Evolutionary conservation across 2,888 invertebrate genomes (phyloP).

Genomic region (Ophion costatus): DNA sequence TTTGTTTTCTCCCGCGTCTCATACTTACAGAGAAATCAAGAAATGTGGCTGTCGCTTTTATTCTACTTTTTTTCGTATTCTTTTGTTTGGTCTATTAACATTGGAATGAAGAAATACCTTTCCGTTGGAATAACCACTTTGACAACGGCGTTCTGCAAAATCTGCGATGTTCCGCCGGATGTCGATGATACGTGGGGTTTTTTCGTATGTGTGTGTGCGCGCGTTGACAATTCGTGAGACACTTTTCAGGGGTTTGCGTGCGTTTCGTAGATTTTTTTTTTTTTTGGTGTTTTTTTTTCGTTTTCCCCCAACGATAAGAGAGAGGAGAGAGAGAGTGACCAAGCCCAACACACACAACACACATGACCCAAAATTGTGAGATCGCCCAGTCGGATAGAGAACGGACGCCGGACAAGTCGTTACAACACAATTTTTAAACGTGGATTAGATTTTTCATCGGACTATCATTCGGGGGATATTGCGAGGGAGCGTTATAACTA

Average conservation of each 20-base stretch:
- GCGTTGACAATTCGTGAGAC: constrained; percentile 26
- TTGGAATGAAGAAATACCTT: constrained; percentile 87
- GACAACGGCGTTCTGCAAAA: constrained; percentile 95
- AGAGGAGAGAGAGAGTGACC: constrained; percentile 14
- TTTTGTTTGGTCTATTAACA: constrained; percentile 50
- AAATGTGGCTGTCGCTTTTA: constrained; percentile 6
- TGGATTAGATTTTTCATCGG: constrained; percentile 73
- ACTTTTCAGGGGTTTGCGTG: constrained; percentile 31
- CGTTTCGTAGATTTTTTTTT: constrained; percentile 15
- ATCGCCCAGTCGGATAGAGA: constrained; percentile 60
- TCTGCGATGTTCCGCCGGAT: constrained; percentile 85
- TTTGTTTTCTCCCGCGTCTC: constrained; percentile 29
- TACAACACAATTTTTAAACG: constrained; percentile 78
- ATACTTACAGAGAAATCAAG: constrained; percentile 72
- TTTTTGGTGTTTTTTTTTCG: not conserved
- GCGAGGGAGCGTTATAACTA: constrained; percentile 31
- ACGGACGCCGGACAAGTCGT: constrained; percentile 70
- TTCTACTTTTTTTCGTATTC: not conserved
- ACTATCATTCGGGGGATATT: constrained; percentile 56
- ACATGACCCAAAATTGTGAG: constrained; percentile 66
- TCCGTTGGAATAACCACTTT: constrained; percentile 99
- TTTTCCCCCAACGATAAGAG: constrained; percentile 3
- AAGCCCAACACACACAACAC: constrained; percentile 52
- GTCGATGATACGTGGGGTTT: constrained; percentile 56
- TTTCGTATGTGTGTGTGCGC: constrained; percentile 50